phyloP scores from a whole-genome alignment of 2,113 vertebrate genomes.

The Nerophis ophidion region DNA sequence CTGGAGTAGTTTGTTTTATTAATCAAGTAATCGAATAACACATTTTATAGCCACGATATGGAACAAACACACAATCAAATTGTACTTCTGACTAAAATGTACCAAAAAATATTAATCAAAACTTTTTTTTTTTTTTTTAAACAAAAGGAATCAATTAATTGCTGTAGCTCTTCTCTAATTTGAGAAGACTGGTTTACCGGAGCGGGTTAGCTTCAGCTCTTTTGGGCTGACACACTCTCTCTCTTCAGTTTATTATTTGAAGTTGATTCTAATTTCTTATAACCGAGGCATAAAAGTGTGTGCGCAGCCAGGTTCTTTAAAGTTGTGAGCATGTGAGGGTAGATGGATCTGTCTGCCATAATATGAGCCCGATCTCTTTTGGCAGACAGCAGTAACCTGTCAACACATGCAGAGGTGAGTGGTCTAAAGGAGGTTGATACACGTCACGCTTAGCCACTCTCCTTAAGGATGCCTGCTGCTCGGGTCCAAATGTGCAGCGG shows the following conservation, averaged over 20 bases:
- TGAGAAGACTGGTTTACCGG: constrained; percentile 32
- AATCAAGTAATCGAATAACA: too few species aligned
- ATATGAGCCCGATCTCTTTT: constrained; percentile 26
- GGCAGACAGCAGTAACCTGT: constrained; percentile 39
- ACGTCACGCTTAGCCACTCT: constrained; percentile 23
- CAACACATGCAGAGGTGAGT: constrained; percentile 45
- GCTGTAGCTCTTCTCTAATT: constrained; percentile 25
- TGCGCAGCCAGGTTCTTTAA: background rate
- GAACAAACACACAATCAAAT: too few species aligned
- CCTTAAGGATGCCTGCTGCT: constrained; percentile 24
- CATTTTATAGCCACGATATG: too few species aligned
- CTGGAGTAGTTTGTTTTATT: too few species aligned
- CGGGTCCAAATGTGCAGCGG: constrained; percentile 29
- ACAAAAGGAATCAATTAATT: too few species aligned
- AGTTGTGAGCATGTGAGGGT: constrained; percentile 15
- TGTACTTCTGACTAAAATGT: too few species aligned
- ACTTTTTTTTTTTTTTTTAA: too few species aligned
- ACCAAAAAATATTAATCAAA: too few species aligned
- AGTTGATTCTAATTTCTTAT: background rate
- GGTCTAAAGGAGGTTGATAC: constrained; percentile 21
- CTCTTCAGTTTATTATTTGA: background rate
- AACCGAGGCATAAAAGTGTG: constrained; percentile 21
- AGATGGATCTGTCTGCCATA: constrained; percentile 37
- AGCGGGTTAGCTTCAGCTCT: constrained; percentile 7
- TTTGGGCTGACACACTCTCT: background rate